These are phyloP conservation scores for Sardina pilchardus DNA, from an alignment of 2,113 vertebrate genomes.

Conservation along the genomic window DNA sequence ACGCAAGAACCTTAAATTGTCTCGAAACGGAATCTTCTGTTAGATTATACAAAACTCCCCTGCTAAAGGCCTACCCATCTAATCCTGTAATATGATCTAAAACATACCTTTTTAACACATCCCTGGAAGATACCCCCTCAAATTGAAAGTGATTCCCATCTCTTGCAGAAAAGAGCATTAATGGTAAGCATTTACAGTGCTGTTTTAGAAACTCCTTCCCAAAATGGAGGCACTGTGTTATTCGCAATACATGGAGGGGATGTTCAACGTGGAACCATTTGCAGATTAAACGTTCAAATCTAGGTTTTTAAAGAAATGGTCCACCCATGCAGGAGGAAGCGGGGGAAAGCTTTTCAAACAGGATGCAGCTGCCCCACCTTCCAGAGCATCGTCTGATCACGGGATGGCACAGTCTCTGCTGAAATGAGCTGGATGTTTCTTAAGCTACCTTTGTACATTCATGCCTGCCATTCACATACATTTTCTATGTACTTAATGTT, in stretches of 20 bases:
- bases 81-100: not conserved
- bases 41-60: too few relatives aligned
- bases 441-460: constrained; percentile 15
- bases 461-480: constrained; percentile 16
- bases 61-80: not conserved
- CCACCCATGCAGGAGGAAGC: constrained; percentile 1
- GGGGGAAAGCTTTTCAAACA: not conserved
- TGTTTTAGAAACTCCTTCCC: not conserved
- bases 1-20: too few relatives aligned
- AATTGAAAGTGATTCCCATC: not conserved
- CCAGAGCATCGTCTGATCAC: not conserved
- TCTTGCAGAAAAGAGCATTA: not conserved
- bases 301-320: not conserved
- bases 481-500: not conserved
- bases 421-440: not conserved
- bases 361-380: not conserved
- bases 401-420: not conserved
- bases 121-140: not conserved
- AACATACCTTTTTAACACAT: not conserved
- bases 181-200: not conserved
- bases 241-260: not conserved
- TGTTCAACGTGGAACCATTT: not conserved
- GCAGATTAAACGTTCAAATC: not conserved
- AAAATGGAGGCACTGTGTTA: not conserved
- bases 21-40: too few relatives aligned